phyloP scores from a whole-genome alignment of 2,888 invertebrate genomes.

The Heliconius ismenius region DNA sequence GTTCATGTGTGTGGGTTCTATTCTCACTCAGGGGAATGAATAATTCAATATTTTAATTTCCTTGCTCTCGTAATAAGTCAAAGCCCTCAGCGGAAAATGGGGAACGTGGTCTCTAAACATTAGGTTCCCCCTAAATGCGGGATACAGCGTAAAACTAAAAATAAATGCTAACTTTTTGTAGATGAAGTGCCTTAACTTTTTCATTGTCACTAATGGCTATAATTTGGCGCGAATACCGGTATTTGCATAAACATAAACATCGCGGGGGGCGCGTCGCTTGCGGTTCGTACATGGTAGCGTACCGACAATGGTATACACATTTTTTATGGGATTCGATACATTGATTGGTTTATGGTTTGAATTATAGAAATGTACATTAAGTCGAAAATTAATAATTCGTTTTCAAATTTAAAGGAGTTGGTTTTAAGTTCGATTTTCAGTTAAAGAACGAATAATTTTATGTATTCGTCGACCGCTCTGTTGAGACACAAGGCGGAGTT shows the following conservation, averaged over 20 bases:
- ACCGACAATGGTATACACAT: slow-evolving; percentile 10
- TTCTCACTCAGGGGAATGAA: no score
- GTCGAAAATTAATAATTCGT: background rate
- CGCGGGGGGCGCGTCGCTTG: slow-evolving; percentile 28
- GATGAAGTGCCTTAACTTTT: background rate
- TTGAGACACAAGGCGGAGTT: no score
- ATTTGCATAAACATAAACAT: slow-evolving; percentile 30
- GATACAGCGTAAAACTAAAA: background rate
- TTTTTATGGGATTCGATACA: slow-evolving; percentile 21
- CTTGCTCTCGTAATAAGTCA: no score
- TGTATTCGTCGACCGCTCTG: no score
- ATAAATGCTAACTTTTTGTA: background rate
- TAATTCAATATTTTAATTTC: no score
- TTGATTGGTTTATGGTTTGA: slow-evolving; percentile 17
- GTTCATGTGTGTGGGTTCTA: no score
- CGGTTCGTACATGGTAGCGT: slow-evolving; percentile 2
- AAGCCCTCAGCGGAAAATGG: no score
- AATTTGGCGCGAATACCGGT: slow-evolving; percentile 42
- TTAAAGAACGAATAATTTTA: no score
- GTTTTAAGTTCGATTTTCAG: no score
- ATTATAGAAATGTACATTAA: slow-evolving; percentile 1
- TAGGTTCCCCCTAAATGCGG: background rate
- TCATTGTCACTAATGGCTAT: slow-evolving; percentile 38
- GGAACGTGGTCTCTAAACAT: background rate
- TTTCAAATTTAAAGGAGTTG: no score